Evolutionary conservation across 2,888 invertebrate species (phyloP).

Genomic region (Stictocephala bisonia): DNA sequence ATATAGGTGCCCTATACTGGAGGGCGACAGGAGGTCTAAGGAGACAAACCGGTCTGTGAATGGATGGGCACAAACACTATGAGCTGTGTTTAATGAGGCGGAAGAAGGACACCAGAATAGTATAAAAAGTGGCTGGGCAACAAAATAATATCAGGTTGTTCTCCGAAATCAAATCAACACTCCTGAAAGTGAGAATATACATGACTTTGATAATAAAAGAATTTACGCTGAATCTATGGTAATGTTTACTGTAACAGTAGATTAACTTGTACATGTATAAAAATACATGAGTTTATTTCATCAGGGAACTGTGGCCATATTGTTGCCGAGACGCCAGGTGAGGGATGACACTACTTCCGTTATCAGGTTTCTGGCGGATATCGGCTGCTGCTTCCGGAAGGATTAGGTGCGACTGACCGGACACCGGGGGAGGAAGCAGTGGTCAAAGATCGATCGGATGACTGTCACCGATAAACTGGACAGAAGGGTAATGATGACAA

Average conservation of each 20-base stretch:
- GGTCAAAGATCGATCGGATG: neutral
- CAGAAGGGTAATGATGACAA: too few relatives aligned
- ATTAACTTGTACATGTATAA: too few relatives aligned
- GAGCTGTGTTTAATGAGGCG: neutral
- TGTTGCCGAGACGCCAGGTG: neutral
- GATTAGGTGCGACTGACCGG: conserved; percentile 26
- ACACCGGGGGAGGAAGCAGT: conserved; percentile 17
- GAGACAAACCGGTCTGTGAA: conserved; percentile 20
- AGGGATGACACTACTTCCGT: conserved; percentile 29
- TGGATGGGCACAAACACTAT: conserved; percentile 15
- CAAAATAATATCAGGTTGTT: too few relatives aligned
- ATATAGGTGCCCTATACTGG: too few relatives aligned
- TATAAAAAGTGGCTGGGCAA: too few relatives aligned
- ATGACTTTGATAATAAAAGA: too few relatives aligned
- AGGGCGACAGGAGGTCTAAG: conserved; percentile 26
- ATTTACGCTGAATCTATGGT: too few relatives aligned
- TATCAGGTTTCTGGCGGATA: conserved; percentile 31
- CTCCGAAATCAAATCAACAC: too few relatives aligned
- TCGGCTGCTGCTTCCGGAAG: conserved; percentile 38
- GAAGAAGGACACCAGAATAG: conserved; percentile 8
- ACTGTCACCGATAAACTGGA: neutral
- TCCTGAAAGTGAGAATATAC: too few relatives aligned
- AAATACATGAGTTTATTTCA: too few relatives aligned
- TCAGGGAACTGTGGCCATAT: too few relatives aligned
- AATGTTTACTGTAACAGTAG: too few relatives aligned